Evolutionary conservation across 53 echinoderm and acorn worm species (phyloP).

Genomic region (Glandiceps talaboti): DNA sequence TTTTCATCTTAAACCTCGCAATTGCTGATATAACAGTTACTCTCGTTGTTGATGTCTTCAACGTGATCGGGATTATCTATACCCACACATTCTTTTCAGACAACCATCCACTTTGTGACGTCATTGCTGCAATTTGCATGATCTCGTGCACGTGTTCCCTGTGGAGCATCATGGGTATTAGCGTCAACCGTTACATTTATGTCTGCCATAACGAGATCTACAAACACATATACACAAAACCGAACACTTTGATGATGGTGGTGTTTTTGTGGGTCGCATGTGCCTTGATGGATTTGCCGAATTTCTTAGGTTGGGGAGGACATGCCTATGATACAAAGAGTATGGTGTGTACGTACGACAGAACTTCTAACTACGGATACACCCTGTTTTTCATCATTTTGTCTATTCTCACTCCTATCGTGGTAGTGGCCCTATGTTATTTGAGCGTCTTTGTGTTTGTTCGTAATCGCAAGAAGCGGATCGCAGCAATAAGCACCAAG

Average conservation of each 20-base stretch:
- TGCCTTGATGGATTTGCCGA: conserved; percentile 69
- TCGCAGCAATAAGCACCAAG: too few species aligned
- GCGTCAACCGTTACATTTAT: conserved; percentile 64
- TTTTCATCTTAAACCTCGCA: conserved; percentile 74
- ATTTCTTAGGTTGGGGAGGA: conserved; percentile 68
- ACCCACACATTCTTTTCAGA: conserved; percentile 41
- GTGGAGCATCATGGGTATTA: conserved; percentile 66
- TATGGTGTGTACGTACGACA: conserved; percentile 78
- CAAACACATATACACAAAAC: conserved; percentile 43
- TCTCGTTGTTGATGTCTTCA: conserved; percentile 51
- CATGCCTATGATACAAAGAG: conserved; percentile 51
- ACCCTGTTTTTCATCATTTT: conserved; percentile 50
- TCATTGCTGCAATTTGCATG: conserved; percentile 58
- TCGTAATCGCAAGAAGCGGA: too few species aligned
- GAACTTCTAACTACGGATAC: conserved; percentile 48
- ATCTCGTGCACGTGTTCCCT: conserved; percentile 52
- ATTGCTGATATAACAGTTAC: conserved; percentile 60
- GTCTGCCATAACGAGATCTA: conserved; percentile 60
- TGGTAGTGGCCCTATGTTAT: too few species aligned
- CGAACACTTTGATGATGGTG: conserved; percentile 40
- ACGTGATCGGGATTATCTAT: conserved; percentile 42
- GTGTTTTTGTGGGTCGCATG: conserved; percentile 42
- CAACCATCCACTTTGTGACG: conserved; percentile 31
- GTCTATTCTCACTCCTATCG: conserved; percentile 44
- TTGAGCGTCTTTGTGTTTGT: too few species aligned